Conservation (phyloP, 2,797 vertebrate species). For the Antrozous pallidus region DNA sequence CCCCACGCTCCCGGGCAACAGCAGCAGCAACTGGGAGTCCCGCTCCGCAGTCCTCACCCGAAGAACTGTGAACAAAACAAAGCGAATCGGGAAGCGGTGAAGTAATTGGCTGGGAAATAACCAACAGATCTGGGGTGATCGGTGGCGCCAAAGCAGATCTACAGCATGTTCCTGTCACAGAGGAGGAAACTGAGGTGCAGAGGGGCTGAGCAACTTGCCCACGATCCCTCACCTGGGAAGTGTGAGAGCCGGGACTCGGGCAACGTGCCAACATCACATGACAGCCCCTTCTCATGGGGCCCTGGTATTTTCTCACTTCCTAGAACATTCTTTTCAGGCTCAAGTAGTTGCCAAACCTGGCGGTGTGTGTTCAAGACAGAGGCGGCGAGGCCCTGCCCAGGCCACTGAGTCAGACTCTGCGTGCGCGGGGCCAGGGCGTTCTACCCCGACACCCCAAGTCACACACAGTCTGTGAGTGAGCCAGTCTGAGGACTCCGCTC, state of each 20-base stretch:
- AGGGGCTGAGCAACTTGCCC: background rate
- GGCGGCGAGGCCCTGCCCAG: conserved; percentile 28
- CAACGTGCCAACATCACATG: background rate
- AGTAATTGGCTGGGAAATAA: background rate
- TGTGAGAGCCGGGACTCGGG: background rate
- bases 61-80: background rate
- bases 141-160: background rate
- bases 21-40: background rate
- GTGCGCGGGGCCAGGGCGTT: background rate
- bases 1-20: background rate
- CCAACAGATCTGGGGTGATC: background rate
- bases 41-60: background rate
- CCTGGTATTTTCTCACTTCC: conserved; percentile 34
- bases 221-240: background rate
- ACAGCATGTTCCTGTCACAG: background rate
- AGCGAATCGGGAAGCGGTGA: background rate
- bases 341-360: conserved; percentile 53
- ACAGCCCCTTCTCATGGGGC: background rate
- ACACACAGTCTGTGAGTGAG: background rate
- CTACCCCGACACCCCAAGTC: background rate
- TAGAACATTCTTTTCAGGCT: conserved; percentile 61
- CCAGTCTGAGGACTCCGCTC: background rate
- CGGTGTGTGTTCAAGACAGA: conserved; percentile 46
- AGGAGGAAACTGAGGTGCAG: background rate
- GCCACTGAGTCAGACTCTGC: conserved; percentile 22